These are phyloP conservation scores for Aphidius gifuensis DNA, from an alignment of 1,140 invertebrate species.

Conservation along the genomic window DNA sequence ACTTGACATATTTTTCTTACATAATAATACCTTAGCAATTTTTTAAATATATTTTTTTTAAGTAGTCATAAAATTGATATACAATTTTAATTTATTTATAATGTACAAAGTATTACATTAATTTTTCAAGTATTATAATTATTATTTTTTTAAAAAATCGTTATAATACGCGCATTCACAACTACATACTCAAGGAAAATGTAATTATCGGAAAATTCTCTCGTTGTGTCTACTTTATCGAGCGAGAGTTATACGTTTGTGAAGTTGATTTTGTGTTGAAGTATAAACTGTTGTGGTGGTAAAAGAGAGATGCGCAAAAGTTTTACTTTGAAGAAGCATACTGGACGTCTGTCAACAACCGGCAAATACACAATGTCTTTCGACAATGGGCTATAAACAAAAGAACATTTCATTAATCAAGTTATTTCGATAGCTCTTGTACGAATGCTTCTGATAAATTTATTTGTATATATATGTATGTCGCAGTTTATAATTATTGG, in stretches of 20 bases:
- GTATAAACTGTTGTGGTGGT: background rate
- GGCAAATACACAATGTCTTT: slow-evolving; percentile 6
- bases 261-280: slow-evolving; percentile 4
- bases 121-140: too few relatives aligned
- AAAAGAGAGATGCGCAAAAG: slow-evolving; percentile 1
- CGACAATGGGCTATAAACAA: slow-evolving; percentile 15
- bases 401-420: slow-evolving; percentile 23
- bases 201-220: slow-evolving; percentile 21
- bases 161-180: too few relatives aligned
- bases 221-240: slow-evolving; percentile 19
- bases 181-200: background rate
- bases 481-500: too few relatives aligned
- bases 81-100: too few relatives aligned
- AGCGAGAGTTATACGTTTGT: slow-evolving; percentile 10
- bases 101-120: too few relatives aligned
- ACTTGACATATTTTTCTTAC: too few relatives aligned
- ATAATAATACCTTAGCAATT: too few relatives aligned
- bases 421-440: slow-evolving; percentile 2
- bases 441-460: too few relatives aligned
- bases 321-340: slow-evolving; percentile 13
- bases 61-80: too few relatives aligned
- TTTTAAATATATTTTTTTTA: too few relatives aligned
- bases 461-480: too few relatives aligned
- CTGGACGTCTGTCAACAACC: slow-evolving; percentile 20
- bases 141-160: too few relatives aligned